Base-by-base conservation (phyloP, 2,888 invertebrate species). In the Meiosimyza platycephala region DNA sequence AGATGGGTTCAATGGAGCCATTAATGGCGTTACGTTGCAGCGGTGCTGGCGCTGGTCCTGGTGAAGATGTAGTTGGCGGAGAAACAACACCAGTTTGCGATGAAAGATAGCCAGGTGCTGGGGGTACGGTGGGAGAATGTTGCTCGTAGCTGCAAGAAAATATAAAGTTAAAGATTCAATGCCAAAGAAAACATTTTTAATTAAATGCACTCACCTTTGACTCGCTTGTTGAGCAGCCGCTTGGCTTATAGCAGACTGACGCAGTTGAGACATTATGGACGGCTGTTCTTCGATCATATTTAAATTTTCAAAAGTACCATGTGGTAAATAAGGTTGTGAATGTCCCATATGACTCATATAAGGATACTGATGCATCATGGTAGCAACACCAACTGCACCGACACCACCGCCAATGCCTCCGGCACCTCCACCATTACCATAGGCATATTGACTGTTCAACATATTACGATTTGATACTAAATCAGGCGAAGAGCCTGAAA, bases 401-500 rank as follows among this genome's bases (percentile, higher is more conserved):
- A 70, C 73, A 0, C 78, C 76, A 0, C 76, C 74, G 0, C 78
- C 75, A 54, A 78, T 78, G 1, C 51, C 79, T 15, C 73, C 69
- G 2, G 69, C 75, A n/a, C 72, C 74, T 0, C 75, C 73, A 0
- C 78, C 80, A 0, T 78, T 76, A 0, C 77, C 76, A 68, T 83
- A 68, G 0, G 80, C 79, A 22, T 83, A 78, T 77, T 81, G 82
- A 22, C 80, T 75, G 78, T 90, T 90, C 1, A 92, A 83, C 50
- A 92, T 89, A 64, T 91, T 91, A 71, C 93, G 89, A 13, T 93
- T 91, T 0, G 94, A 94, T 1, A 94, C 93, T 75, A 94, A 85
- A 85, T 94, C 94, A 0, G 94, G 94, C 80, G 93, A 94, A 0
- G 94, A 94, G 0, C 94, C 94, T 1, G 92, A 92, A 0, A 93